Evolutionary conservation across 1,140 invertebrate genomes (phyloP).

Genomic region (Mizuhopecten yessoensis): DNA sequence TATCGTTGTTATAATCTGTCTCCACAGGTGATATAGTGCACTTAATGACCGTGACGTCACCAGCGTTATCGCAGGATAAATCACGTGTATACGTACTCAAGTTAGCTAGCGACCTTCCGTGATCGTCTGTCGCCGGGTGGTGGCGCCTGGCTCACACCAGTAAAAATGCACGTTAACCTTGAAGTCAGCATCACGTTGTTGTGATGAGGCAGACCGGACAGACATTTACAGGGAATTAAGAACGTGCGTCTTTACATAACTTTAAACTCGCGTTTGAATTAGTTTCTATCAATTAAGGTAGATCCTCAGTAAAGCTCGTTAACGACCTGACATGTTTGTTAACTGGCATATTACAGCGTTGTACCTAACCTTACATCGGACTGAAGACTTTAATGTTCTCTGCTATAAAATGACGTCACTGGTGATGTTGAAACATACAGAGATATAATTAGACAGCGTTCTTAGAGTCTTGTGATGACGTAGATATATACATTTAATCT

Average conservation of each 20-base stretch:
- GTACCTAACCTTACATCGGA: not conserved
- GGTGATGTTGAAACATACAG: not conserved
- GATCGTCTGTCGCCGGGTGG: not conserved
- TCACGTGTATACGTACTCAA: not conserved
- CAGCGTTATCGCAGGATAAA: not conserved
- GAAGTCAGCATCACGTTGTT: not conserved
- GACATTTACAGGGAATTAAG: not conserved
- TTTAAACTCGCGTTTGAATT: not conserved
- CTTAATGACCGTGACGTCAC: not conserved
- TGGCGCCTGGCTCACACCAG: not conserved
- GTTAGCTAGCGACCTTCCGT: not conserved
- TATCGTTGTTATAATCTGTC: too few species aligned
- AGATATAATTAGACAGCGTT: not conserved
- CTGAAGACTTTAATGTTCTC: not conserved
- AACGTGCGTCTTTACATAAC: not conserved
- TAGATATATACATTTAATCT: too few species aligned
- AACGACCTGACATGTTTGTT: not conserved
- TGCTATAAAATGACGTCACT: not conserved
- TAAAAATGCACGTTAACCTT: not conserved
- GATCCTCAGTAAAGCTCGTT: not conserved
- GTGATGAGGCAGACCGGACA: not conserved
- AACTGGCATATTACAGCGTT: not conserved
- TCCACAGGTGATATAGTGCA: not conserved
- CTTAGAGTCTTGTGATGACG: not conserved
- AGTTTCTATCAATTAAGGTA: not conserved